Base-by-base conservation (phyloP, 2,888 invertebrate species). In the Deilephila elpenor region DNA sequence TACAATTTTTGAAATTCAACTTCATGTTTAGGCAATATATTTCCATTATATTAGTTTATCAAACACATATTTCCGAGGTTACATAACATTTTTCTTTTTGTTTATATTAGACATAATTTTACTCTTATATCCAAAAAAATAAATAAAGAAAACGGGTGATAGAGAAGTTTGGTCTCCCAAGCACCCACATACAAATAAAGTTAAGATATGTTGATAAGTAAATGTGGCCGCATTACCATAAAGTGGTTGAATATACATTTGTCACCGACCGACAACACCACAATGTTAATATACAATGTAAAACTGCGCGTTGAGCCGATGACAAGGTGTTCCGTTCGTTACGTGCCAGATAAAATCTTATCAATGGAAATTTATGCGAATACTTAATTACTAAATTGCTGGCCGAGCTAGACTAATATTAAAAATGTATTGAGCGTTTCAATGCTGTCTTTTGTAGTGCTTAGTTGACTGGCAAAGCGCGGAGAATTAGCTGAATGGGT, bases 321-420 rank as follows among this genome's bases (percentile, higher is more conserved):
- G 84, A 85, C 80, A 83, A 83, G 78, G 78, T 72, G 81, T 76
- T 79, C 70, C 64, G 81, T 83, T 83, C 75, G 81, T 81, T 82
- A 82, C 79, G 78, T 76, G 61, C 74, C 73, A 76, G 86, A 86
- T 86, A 82, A 75, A 76, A 86, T 86, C 86, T 75, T 79, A 85
- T 83, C 51, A 77, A 86, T 85, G 85, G 78, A 79, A 86, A 84
- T 86, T 77, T 86, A 86, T 86, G 81, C 83, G 77, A 83, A 82
- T 82, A 78, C 77, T 83, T 86, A 86, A 86, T 86, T 83, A 83
- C 81, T 81, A 77, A 83, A 79, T 78, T 76, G 79, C 61, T 59
- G 60, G 29, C 25, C 53, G 25, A 25, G 61, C 59, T 20, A 34
- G 62, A 62, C 71, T 62, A 8, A 59, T 61, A 56, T 71, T 71